Base-by-base conservation (phyloP, 2,797 vertebrate genomes). In the Gadopsis bispinosus region DNA sequence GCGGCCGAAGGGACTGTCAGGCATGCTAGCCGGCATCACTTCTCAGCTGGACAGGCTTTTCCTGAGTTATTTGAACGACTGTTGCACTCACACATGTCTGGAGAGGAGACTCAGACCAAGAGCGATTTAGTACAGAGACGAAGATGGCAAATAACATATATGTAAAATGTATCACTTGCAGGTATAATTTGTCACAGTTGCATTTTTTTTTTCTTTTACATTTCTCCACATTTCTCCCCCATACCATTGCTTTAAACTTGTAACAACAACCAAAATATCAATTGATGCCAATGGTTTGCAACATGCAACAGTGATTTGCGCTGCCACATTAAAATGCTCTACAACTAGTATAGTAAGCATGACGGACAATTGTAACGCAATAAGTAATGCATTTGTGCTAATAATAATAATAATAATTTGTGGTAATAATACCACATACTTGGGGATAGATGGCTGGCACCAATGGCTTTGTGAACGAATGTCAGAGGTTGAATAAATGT, bases 371-470 rank as follows among this genome's bases (percentile, higher is more conserved):
- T 54, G 35, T 37, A 45, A 51, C 14, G 22, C 47, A 39, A 55
- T 14, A 48, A 39, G 4, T 54, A 55, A 71, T 60, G 64, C 64
- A 78, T 78, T 77, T 73, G 73, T 47, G 54, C 16, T 81, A 73
- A 39, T 33, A 22, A 33, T 37, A 56, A 14, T 50, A 26, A 26
- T 26, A 26, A 26, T 26, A 26, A 78, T 78, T 77, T 73, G 73
- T 47, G 54, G 13, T 81, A 73, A 39, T 33, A 22, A 33, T 37
- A 56, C 26, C 26, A 26, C 26, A 11, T 50, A 29, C 2, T 50
- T 67, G 39, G 39, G 12, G 39, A 16, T 3, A 73, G 66, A 39
- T 26, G 13, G 22, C 72, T 31, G 45, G 11, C 47, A 41, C 66
- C n/a, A 11, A 47, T 10, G 51, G 35, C 39, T 69, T 73, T 68